A percentile compares a stretch with the other conserved stretches of the same genome.
Evolutionary conservation across 2,888 invertebrate genomes (phyloP).

Genomic region (Entomobrya multifasciata): DNA sequence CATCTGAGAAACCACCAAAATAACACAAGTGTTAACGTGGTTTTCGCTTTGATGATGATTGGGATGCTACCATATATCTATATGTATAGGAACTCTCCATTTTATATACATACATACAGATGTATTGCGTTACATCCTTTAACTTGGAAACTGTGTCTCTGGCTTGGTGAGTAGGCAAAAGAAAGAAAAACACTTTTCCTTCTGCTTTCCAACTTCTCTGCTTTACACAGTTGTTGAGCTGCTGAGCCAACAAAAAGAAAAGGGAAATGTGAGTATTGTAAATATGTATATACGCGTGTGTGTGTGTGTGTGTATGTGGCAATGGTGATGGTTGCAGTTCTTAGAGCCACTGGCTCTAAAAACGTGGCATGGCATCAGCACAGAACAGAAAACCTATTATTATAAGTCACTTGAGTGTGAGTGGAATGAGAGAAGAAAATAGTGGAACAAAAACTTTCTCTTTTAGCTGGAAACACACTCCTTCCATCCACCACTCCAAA

Average conservation of each 20-base stretch:
- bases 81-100: too few species aligned
- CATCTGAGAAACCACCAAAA: slow-evolving; percentile 4
- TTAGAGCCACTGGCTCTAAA: slow-evolving; percentile 32
- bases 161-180: too few species aligned
- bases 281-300: too few species aligned
- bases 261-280: too few species aligned
- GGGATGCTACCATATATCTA: background rate
- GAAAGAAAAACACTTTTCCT: background rate
- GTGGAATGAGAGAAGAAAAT: slow-evolving; percentile 57
- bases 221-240: background rate
- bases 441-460: slow-evolving; percentile 55
- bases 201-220: background rate
- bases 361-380: slow-evolving; percentile 20
- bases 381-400: slow-evolving; percentile 55
- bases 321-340: background rate
- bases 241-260: too few species aligned
- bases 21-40: slow-evolving; percentile 49
- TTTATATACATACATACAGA: too few species aligned
- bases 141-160: too few species aligned
- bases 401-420: slow-evolving; percentile 54
- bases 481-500: slow-evolving; percentile 46
- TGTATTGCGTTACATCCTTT: too few species aligned
- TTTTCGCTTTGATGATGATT: slow-evolving; percentile 23
- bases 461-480: too few species aligned
- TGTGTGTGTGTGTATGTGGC: background rate